phyloP scores from a whole-genome alignment of 2,797 vertebrate genomes.

The Spondyliosoma cantharus region DNA sequence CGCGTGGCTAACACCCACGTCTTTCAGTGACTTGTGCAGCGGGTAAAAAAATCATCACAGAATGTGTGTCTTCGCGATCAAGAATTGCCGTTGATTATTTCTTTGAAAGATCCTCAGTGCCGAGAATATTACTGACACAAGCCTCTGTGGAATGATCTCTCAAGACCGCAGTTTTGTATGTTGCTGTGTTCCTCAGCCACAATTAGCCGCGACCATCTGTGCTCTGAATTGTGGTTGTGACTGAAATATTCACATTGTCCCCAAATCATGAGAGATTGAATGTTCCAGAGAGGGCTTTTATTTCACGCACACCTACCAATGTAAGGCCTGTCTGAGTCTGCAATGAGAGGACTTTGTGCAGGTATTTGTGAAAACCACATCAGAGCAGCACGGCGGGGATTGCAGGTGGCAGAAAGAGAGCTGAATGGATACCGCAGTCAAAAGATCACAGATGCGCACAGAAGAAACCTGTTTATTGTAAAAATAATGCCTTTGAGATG shows the following conservation, averaged over 20 bases:
- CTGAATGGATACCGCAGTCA: slow-evolving; percentile 57
- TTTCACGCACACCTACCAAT: slow-evolving; percentile 60
- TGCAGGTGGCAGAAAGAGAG: slow-evolving; percentile 72
- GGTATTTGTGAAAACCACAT: slow-evolving; percentile 78
- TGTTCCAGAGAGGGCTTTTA: slow-evolving; percentile 70
- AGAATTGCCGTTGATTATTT: slow-evolving; percentile 16
- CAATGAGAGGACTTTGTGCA: slow-evolving; percentile 57
- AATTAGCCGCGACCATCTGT: slow-evolving; percentile 69
- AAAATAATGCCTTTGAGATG: slow-evolving; percentile 37
- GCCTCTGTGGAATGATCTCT: not conserved
- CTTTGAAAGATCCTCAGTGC: slow-evolving; percentile 5
- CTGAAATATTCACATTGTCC: slow-evolving; percentile 44
- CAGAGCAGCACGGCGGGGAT: slow-evolving; percentile 63
- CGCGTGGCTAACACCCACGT: slow-evolving; percentile 76
- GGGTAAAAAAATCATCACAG: slow-evolving; percentile 52
- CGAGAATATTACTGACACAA: slow-evolving; percentile 3
- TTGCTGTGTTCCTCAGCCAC: not conserved
- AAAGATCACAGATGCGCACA: slow-evolving; percentile 61
- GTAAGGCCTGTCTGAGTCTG: slow-evolving; percentile 61
- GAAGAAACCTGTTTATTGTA: slow-evolving; percentile 54
- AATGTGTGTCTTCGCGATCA: slow-evolving; percentile 27
- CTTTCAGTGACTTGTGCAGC: slow-evolving; percentile 60
- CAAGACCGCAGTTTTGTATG: slow-evolving; percentile 4
- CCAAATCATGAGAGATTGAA: slow-evolving; percentile 50
- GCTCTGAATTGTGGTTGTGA: slow-evolving; percentile 59